These are phyloP conservation scores for Biston betularia DNA, from an alignment of 2,888 invertebrate species.

Conservation along the genomic window DNA sequence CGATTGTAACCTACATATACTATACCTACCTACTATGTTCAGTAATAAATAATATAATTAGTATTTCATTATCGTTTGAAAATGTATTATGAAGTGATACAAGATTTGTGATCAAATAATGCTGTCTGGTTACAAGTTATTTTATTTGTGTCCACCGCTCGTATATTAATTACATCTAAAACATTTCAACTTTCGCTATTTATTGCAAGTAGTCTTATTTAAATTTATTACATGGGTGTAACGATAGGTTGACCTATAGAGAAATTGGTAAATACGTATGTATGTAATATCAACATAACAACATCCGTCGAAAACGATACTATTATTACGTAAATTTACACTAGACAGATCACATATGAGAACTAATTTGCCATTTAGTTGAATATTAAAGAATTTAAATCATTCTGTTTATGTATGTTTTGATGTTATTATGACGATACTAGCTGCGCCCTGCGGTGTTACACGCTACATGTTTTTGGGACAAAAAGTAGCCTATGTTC, in stretches of 20 bases:
- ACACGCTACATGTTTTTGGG: too few species aligned
- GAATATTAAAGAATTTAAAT: neutral
- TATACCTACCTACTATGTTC: too few species aligned
- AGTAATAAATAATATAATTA: too few species aligned
- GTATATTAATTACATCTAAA: slow-evolving; percentile 15
- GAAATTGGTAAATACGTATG: neutral
- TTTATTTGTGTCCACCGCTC: slow-evolving; percentile 3
- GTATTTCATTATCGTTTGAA: too few species aligned
- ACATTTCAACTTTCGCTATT: slow-evolving; percentile 21
- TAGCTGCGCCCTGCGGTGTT: too few species aligned
- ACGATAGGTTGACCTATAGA: neutral
- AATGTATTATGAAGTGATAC: neutral
- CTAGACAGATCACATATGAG: neutral
- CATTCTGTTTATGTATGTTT: neutral
- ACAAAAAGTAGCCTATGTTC: too few species aligned
- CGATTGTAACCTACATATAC: too few species aligned
- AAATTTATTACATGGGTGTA: slow-evolving; percentile 11
- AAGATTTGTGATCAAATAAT: neutral
- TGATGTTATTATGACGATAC: neutral
- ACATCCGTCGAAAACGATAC: neutral
- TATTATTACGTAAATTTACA: neutral
- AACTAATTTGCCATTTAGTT: neutral
- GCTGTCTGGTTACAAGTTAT: neutral
- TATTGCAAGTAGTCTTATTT: slow-evolving; percentile 17
- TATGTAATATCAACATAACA: neutral